A percentile compares a stretch with the other conserved stretches of the same genome.
phyloP scores from a whole-genome alignment of 2,797 vertebrate species.

The Brachymystax lenok region DNA sequence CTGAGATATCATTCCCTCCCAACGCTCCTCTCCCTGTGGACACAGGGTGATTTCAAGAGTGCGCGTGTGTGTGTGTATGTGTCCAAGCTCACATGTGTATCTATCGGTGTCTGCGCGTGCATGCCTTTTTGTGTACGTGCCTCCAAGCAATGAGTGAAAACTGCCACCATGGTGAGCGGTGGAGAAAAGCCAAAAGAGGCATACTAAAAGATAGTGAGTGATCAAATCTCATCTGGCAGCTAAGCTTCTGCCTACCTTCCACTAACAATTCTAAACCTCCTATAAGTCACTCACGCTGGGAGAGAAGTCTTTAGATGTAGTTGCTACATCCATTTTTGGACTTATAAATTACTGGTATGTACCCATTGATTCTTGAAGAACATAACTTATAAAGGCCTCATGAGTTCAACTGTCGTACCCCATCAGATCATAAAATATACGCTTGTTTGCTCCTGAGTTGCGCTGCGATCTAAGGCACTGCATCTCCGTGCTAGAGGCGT shows the following conservation, averaged over 20 bases:
- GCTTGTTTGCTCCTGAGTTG: too few relatives aligned
- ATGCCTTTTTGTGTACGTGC: slow-evolving; percentile 29
- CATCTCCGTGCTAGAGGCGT: too few relatives aligned
- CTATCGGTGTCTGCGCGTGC: background rate
- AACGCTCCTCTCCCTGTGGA: slow-evolving; percentile 54
- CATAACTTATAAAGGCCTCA: too few relatives aligned
- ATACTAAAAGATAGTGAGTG: slow-evolving; percentile 68
- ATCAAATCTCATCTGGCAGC: slow-evolving; percentile 75
- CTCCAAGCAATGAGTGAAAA: slow-evolving; percentile 74
- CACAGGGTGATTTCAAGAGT: slow-evolving; percentile 52
- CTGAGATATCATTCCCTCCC: slow-evolving; percentile 51
- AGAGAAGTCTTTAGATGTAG: slow-evolving; percentile 29
- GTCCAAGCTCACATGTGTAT: slow-evolving; percentile 18
- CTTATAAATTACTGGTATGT: too few relatives aligned
- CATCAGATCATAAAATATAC: too few relatives aligned
- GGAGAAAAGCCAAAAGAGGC: slow-evolving; percentile 61
- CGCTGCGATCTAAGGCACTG: too few relatives aligned
- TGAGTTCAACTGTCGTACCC: too few relatives aligned
- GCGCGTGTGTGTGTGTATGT: slow-evolving; percentile 35
- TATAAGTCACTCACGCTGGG: slow-evolving; percentile 70
- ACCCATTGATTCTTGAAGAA: too few relatives aligned
- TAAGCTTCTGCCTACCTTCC: slow-evolving; percentile 74
- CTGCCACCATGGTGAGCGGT: slow-evolving; percentile 52
- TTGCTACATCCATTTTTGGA: too few relatives aligned
- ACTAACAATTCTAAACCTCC: slow-evolving; percentile 74